Base-by-base conservation (phyloP, 2,888 invertebrate genomes). In the Dryadula phaetusa region DNA sequence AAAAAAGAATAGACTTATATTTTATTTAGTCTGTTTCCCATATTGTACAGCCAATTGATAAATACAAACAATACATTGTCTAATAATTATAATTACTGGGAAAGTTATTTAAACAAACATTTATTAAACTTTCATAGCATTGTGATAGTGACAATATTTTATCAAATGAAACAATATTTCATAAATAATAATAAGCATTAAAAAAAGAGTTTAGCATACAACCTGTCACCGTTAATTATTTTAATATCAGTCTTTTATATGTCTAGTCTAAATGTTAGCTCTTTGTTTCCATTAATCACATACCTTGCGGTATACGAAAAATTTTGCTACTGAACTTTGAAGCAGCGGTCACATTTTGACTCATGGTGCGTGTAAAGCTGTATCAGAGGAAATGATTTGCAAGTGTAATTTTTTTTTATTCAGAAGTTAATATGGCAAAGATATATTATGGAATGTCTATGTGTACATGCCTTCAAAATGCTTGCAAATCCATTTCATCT, bases 321-420 rank as follows among this genome's bases (percentile, higher is more conserved):
- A 12, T 37, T 37, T 40, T 56, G 40, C 22, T 22, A 54, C 8
- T 37, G 37, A 56, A 44, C 16, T 44, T 47, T 34, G 6, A 47
- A 58, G 49, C 40, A 58, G 56, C 37, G 20, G 16, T 58, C 47
- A 64, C 47, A 54, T 44, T 54, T 10, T 18, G 37, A 40, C 40
- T 20, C 56, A 58, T 60, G 64, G 64, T 64, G 64, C 64, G 20
- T 22, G 25, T 16, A 60, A 40, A 64, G 58, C 12, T 64, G 37
- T 49, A 58, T 58, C n/a, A 28, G 58, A 40, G 49, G 32, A 46
- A 20, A 52, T 16, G 34, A 37, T 16, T 58, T 58, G 42, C 18
- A n/a, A 8, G 32, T 52, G 14, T 12, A 2, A 32, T 14, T 14
- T 7, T 5, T 46, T 60, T 46, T 42, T 20, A 18, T 46, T 32